A percentile compares a stretch with the other conserved stretches of the same genome.
These are phyloP conservation scores for Ovibos moschatus DNA, from an alignment of 2,113 vertebrate genomes.

Conservation along the genomic window DNA sequence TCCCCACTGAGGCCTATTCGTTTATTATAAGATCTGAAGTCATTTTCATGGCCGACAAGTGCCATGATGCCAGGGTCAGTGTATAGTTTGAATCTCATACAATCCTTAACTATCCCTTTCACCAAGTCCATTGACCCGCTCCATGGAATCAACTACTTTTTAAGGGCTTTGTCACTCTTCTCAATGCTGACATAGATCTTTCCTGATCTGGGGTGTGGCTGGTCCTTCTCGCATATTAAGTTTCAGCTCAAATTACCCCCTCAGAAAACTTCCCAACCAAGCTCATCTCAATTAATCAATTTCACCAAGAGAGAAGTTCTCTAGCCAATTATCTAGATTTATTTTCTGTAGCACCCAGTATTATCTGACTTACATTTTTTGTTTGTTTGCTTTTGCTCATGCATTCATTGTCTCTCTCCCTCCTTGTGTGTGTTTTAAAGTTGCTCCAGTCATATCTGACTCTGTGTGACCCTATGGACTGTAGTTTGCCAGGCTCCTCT, in stretches of 20 bases:
- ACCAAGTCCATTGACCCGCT: accelerated
- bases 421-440: neutral
- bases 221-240: neutral
- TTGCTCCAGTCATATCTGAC: neutral
- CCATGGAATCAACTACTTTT: neutral
- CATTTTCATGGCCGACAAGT: accelerated
- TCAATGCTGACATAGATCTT: neutral
- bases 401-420: neutral
- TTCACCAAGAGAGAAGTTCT: neutral
- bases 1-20: neutral
- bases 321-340: neutral
- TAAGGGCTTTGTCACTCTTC: neutral
- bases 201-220: too few relatives aligned
- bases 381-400: neutral
- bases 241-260: neutral
- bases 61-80: accelerated
- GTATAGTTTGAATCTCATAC: too few relatives aligned
- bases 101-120: too few relatives aligned
- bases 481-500: neutral
- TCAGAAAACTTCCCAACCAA: neutral
- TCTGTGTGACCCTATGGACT: neutral
- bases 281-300: neutral
- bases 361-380: neutral
- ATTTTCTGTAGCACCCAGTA: neutral
- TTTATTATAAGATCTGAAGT: neutral